Evolutionary conservation across 2,113 vertebrate genomes (phyloP).

Genomic region (Nerophis lumbriciformis): DNA sequence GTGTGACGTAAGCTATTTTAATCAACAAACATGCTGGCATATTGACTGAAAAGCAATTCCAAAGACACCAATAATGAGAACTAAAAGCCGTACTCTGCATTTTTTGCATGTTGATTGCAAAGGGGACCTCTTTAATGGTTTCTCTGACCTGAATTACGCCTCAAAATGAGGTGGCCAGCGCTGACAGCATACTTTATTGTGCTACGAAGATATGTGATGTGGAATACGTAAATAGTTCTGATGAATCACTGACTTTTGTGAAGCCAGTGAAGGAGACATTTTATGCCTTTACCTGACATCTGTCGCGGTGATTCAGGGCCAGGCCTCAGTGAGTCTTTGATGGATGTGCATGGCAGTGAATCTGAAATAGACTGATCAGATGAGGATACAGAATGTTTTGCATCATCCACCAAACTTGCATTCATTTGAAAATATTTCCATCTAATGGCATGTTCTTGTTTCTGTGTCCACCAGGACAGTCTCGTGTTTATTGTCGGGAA

Average conservation of each 20-base stretch:
- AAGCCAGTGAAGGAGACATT: slow-evolving; percentile 2
- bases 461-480: slow-evolving; percentile 71
- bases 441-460: slow-evolving; percentile 24
- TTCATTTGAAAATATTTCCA: no score
- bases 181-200: not conserved
- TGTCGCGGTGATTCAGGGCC: not conserved
- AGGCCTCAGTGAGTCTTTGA: not conserved
- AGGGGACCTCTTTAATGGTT: not conserved
- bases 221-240: not conserved
- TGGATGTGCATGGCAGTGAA: not conserved
- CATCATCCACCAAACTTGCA: not conserved
- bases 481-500: slow-evolving; percentile 90
- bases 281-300: not conserved
- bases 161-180: not conserved
- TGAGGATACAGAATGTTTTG: not conserved
- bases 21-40: no score
- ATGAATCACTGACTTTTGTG: not conserved
- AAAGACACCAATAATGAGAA: not conserved
- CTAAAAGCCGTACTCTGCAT: not conserved
- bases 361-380: not conserved
- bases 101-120: not conserved
- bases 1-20: not conserved
- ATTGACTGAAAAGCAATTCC: not conserved
- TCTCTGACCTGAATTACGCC: not conserved
- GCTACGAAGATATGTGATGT: not conserved